Evolutionary conservation across 2,113 vertebrate genomes (phyloP), one percentile per base, ranked within the genome.

Genomic region (Albula goreensis): DNA sequence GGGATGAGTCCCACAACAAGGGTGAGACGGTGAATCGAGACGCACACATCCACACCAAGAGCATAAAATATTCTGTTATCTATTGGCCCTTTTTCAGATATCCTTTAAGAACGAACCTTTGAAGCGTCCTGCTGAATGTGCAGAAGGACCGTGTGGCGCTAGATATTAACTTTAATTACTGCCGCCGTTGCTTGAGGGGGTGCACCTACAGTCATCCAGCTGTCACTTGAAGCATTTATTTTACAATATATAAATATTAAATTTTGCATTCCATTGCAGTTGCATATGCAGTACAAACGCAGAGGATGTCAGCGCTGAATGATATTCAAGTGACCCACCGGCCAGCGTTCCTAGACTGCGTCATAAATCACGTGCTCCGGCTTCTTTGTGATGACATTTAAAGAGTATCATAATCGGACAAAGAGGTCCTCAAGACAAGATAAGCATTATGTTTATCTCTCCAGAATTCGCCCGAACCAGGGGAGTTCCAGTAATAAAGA

Each of bases 371-470:
- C n/a, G 41, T 5, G 6, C 13, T 79, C 31, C 31, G 1, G 31
- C 31, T 41, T 0, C 31, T 41, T 41, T 41, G 31, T 41, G 31
- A 41, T 41, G 31, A 41, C 31, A 41, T 41, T 41, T 41, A 41
- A 41, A 41, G 31, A 41, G 31, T 41, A 41, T 41, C 31, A 41
- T 41, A 41, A 41, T 41, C 31, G 86, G 80, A 86, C 74, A 50
- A 81, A 86, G 88, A 86, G 80, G 87, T 89, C 88, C 15, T 60
- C 84, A 83, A 74, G 85, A 85, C 93, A 93, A 93, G 93, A 94
- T 94, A 94, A 93, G 92, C 92, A 91, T 93, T 91, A 22, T 74
- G 70, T 74, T 74, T 31, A 31, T 74, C 8, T 10, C 19, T 10
- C n/a, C 70, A 74, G 19, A 74, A 74, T 25, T 74, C n/a, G 4